These are phyloP conservation scores for Teleogryllus oceanicus DNA, from an alignment of 2,888 invertebrate genomes.

Conservation along the genomic window DNA sequence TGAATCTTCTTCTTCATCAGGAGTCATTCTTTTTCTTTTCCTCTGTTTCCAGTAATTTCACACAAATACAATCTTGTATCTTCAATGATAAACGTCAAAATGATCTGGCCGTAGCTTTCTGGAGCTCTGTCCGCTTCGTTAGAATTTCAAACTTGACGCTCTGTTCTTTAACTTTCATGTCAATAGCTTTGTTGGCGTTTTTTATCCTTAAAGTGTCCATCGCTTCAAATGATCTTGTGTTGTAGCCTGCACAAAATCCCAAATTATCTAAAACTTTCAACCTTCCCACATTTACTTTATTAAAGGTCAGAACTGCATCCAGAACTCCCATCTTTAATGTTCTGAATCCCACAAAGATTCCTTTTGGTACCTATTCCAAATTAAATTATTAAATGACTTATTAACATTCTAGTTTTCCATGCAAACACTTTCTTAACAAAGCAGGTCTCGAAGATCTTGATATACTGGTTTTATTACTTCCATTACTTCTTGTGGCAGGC, in stretches of 20 bases:
- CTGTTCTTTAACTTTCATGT: too few species aligned
- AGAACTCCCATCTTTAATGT: conserved; percentile 27
- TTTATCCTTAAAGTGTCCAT: not conserved
- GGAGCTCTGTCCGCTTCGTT: too few species aligned
- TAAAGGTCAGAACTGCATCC: conserved; percentile 25
- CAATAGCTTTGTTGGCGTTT: not conserved
- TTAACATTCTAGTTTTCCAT: conserved; percentile 31
- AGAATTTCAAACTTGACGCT: too few species aligned
- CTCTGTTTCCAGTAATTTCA: too few species aligned
- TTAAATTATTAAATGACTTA: conserved; percentile 28
- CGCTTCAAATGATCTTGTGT: not conserved
- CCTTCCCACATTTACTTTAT: conserved; percentile 7
- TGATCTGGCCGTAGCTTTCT: too few species aligned
- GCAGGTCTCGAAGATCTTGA: not conserved
- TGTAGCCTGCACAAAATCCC: not conserved
- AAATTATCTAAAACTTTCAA: not conserved
- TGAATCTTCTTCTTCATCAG: too few species aligned
- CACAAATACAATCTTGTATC: too few species aligned
- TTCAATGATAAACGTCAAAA: too few species aligned
- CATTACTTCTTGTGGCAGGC: not conserved
- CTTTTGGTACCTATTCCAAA: conserved; percentile 28
- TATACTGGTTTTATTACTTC: conserved; percentile 20
- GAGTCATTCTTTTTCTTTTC: too few species aligned
- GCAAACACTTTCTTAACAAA: conserved; percentile 28
- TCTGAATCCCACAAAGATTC: conserved; percentile 23